Conservation (phyloP, 2,888 invertebrate genomes). For the Trachelus tabidus region DNA sequence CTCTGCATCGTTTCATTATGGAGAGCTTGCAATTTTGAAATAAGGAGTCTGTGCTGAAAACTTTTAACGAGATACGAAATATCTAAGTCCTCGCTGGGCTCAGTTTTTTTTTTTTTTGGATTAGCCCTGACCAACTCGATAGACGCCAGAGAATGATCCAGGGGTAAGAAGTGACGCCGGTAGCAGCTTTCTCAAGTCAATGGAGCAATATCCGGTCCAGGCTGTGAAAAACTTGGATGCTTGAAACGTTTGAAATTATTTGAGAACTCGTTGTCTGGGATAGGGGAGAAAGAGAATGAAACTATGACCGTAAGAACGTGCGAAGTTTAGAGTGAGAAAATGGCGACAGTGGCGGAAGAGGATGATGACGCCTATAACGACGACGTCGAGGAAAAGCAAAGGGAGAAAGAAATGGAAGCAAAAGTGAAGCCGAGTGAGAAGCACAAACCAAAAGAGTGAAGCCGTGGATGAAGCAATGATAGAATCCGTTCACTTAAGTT, state of each 20-base stretch:
- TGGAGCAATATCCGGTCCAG: constrained; percentile 18
- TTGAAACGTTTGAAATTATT: constrained; percentile 22
- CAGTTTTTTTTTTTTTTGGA: background rate
- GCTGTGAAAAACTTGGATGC: constrained; percentile 18
- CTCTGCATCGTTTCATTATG: background rate
- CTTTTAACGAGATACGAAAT: background rate
- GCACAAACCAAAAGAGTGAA: background rate
- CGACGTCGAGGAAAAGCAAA: background rate
- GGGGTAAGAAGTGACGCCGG: background rate
- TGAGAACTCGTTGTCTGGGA: background rate
- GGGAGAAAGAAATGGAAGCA: background rate
- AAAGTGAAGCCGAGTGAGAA: background rate
- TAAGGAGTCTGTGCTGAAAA: background rate
- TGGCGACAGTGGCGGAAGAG: background rate
- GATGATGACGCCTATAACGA: background rate
- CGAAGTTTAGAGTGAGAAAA: background rate
- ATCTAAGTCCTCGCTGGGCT: background rate
- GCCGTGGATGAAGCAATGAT: background rate
- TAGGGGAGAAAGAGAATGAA: background rate
- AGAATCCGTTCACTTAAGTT: background rate
- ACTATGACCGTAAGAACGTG: background rate
- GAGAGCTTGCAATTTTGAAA: background rate
- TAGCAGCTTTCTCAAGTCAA: constrained; percentile 8
- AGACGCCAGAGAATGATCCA: background rate
- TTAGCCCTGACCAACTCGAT: background rate